Evolutionary conservation across 2,113 vertebrate genomes (phyloP), one percentile per base, ranked within the genome.

Genomic region (Peromyscus maniculatus): DNA sequence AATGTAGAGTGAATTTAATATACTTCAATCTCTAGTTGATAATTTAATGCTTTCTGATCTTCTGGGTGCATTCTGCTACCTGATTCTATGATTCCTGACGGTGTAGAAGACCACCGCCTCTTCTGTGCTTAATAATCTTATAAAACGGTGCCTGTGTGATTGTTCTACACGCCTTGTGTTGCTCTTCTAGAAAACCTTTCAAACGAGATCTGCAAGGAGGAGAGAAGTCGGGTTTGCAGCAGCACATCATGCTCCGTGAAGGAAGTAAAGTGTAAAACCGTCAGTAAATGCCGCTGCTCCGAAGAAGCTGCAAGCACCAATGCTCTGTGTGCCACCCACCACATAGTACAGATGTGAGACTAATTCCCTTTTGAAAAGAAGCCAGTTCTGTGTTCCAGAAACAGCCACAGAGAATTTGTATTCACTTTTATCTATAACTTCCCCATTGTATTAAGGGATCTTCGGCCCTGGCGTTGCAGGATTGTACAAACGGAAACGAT

Each of bases 321-420:
- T 52, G 78, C 49, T 74, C 5, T 31, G 88, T 82, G 33, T 72
- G 9, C 22, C 67, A 10, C 52, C 7, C 7, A 52, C 17, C 46
- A 86, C 79, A 67, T 0, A 62, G 36, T 82, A 64, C 0, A 64
- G 33, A 92, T 16, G 36, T 94, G n/a, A 96, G 82, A 78, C 77
- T 89, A 75, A 93, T 95, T 93, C 94, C 26, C 31, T 71, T 93
- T 83, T 86, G 74, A 87, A 93, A 96, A 96, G 69, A 89, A 96
- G 55, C 17, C 93, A 88, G 72, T 83, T 92, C 52, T 55, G 39
- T 82, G 79, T n/a, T 1, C 55, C 90, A 46, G 78, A 94, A 97
- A 95, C 80, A 97, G 91, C 13, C 83, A 4, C 31, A 92, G 0
- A 7, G 72, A 91, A 97, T 79, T 79, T 94, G 71, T 78, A 72